These are phyloP conservation scores for Pelochelys cantorii DNA, from an alignment of 2,797 vertebrate species.

Conservation along the genomic window DNA sequence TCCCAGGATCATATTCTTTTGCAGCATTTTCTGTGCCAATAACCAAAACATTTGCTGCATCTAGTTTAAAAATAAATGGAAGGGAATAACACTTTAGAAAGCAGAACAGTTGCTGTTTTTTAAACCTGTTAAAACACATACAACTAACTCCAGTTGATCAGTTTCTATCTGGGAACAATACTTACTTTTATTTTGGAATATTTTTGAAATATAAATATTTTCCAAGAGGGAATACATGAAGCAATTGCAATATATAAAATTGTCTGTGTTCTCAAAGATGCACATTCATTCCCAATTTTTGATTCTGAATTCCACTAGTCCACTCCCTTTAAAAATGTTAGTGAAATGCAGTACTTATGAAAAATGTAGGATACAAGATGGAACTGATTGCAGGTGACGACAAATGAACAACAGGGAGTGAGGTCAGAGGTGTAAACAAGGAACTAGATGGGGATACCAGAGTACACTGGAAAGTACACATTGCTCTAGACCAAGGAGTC, in stretches of 20 bases:
- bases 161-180: not conserved
- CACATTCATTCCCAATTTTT: not conserved
- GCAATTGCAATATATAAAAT: not conserved
- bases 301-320: fast-evolving
- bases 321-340: not conserved
- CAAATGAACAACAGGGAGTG: not conserved
- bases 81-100: not conserved
- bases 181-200: too few relatives aligned
- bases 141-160: not conserved
- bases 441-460: not conserved
- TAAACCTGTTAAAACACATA: not conserved
- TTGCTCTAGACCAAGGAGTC: not conserved
- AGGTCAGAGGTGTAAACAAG: not conserved
- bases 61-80: slow-evolving; percentile 79
- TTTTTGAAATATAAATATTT: slow-evolving; percentile 14
- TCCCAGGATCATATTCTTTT: slow-evolving; percentile 88
- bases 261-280: not conserved
- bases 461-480: not conserved
- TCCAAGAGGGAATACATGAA: not conserved
- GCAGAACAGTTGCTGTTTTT: not conserved
- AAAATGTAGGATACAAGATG: not conserved
- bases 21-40: slow-evolving; percentile 87
- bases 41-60: slow-evolving; percentile 94
- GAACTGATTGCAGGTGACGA: not conserved
- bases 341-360: not conserved